Evolutionary conservation across 2,888 invertebrate species (phyloP).

Genomic region (Latrodectus hesperus): DNA sequence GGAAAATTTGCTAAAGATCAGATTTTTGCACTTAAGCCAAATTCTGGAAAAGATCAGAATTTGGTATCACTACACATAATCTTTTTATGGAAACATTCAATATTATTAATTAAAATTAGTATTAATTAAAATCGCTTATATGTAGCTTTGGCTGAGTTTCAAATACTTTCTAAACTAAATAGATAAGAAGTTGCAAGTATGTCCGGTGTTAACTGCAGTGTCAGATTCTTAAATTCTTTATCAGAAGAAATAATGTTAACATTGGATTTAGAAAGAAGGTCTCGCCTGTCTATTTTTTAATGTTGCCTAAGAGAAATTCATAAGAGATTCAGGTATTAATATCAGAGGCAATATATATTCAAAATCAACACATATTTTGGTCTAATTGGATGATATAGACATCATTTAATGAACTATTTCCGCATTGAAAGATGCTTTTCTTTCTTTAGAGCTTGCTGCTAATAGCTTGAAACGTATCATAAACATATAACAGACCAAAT

Average conservation of each 20-base stretch:
- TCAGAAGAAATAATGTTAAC: not conserved
- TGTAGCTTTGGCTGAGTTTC: no score
- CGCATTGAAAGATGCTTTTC: not conserved
- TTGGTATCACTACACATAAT: no score
- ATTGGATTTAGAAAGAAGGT: not conserved
- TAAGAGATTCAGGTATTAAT: no score
- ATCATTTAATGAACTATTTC: not conserved
- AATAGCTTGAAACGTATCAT: not conserved
- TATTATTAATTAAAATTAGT: not conserved
- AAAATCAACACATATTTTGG: not conserved
- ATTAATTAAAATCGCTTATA: no score
- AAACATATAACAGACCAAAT: not conserved
- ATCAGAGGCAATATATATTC: not conserved
- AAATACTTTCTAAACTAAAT: no score
- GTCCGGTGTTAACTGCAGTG: no score
- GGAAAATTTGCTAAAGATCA: no score
- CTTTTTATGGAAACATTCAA: no score
- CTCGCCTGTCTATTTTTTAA: no score
- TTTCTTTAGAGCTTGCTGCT: not conserved
- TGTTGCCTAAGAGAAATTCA: not conserved
- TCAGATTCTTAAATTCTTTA: not conserved
- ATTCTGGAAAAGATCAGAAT: no score
- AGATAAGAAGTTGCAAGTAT: no score
- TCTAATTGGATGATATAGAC: not conserved
- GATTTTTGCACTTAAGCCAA: no score